Conservation (phyloP, 2,113 vertebrate genomes). For the Uria lomvia region DNA sequence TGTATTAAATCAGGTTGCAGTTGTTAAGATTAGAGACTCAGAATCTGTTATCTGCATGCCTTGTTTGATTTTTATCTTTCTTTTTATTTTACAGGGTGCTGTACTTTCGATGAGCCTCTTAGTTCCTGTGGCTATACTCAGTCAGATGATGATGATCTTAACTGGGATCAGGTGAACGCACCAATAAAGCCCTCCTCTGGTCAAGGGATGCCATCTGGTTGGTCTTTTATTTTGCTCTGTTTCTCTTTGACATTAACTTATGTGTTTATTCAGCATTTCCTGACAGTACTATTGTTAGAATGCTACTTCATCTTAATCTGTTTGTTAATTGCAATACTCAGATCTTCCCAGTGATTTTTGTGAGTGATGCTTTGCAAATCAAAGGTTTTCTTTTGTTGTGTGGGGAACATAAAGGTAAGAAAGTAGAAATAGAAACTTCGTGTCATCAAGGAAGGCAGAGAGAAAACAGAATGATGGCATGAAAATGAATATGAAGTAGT, state of each 20-base stretch:
- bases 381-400: background rate
- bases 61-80: background rate
- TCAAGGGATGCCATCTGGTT: conserved; percentile 93
- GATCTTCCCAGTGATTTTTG: background rate
- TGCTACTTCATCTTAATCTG: background rate
- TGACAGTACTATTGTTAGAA: background rate
- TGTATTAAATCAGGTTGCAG: background rate
- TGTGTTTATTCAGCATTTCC: background rate
- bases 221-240: conserved; percentile 34
- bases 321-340: background rate
- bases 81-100: conserved; percentile 82
- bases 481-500: background rate
- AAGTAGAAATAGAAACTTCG: background rate
- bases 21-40: background rate
- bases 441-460: background rate
- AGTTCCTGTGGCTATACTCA: conserved; percentile 90
- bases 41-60: background rate
- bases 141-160: conserved; percentile 89
- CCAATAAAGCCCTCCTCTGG: conserved; percentile 79
- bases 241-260: background rate
- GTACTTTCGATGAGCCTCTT: conserved; percentile 89
- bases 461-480: background rate
- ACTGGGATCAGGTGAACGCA: conserved; percentile 91
- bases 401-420: background rate
- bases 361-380: background rate